Conservation (phyloP, 2,888 invertebrate species). For the Agrilus cyanescens region DNA sequence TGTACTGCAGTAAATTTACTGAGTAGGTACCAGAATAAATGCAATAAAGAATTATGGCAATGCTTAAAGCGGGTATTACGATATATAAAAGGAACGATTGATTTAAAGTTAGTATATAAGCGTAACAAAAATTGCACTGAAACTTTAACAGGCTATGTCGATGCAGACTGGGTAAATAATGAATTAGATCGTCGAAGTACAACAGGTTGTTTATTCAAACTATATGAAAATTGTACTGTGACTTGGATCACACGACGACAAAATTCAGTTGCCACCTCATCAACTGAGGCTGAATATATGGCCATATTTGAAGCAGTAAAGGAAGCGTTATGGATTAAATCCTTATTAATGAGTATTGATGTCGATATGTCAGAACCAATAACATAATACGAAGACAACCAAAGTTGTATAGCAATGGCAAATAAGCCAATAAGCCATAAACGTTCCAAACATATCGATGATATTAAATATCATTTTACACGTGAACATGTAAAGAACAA, state of each 20-base stretch:
- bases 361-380: constrained; percentile 1
- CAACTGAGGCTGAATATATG: too few relatives aligned
- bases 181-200: too few relatives aligned
- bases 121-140: too few relatives aligned
- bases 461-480: constrained; percentile 4
- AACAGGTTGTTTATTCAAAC: too few relatives aligned
- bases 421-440: constrained; percentile 6
- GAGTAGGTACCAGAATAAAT: constrained; percentile 6
- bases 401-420: constrained; percentile 4
- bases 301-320: constrained; percentile 3
- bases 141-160: too few relatives aligned
- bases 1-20: constrained; percentile 1
- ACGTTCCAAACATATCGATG: constrained; percentile 5
- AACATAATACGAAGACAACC: constrained; percentile 3
- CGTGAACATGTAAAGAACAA: background rate
- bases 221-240: too few relatives aligned
- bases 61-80: too few relatives aligned
- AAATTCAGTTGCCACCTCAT: too few relatives aligned
- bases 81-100: too few relatives aligned
- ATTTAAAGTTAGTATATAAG: too few relatives aligned
- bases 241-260: too few relatives aligned
- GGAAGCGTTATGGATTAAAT: constrained; percentile 2
- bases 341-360: constrained; percentile 2
- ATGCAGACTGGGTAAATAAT: too few relatives aligned
- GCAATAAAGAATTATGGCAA: constrained; percentile 4